Evolutionary conservation across 2,888 invertebrate genomes (phyloP).

Genomic region (Melanostoma mellinum): DNA sequence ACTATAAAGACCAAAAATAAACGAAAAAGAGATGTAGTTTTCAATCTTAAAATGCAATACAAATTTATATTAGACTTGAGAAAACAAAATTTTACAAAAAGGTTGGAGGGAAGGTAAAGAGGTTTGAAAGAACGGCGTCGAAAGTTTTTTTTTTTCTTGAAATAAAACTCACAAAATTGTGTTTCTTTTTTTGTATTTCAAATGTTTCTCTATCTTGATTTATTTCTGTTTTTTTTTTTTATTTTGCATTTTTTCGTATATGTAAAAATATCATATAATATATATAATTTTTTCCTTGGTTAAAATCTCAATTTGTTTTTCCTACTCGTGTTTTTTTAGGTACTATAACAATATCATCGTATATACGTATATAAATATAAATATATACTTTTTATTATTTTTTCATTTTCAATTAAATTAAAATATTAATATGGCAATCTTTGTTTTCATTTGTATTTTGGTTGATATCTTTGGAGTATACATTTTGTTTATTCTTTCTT

Average conservation of each 20-base stretch:
- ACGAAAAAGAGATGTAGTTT: conserved; percentile 41
- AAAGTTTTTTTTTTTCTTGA: conserved; percentile 5
- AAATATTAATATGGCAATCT: conserved; percentile 72
- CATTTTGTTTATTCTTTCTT: conserved; percentile 72
- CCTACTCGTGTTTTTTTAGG: conserved; percentile 76
- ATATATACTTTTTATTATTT: conserved; percentile 74
- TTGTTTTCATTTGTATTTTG: conserved; percentile 77
- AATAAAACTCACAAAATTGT: conserved; percentile 74
- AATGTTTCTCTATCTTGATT: conserved; percentile 69
- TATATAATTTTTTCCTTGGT: conserved; percentile 65
- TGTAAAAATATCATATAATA: conserved; percentile 73
- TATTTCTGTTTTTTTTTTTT: conserved; percentile 52
- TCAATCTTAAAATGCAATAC: conserved; percentile 9
- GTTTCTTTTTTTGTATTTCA: conserved; percentile 75
- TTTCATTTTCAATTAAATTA: conserved; percentile 67
- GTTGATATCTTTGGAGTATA: conserved; percentile 82
- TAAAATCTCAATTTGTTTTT: conserved; percentile 61
- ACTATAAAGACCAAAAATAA: conserved; percentile 58
- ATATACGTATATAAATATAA: conserved; percentile 77
- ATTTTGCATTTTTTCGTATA: conserved; percentile 66
- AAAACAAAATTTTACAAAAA: neutral
- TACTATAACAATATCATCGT: conserved; percentile 81
- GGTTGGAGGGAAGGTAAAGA: neutral
- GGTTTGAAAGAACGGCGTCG: neutral
- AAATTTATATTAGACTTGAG: neutral